These are phyloP conservation scores for Sycophaga agraensis DNA, from an alignment of 1,140 invertebrate species.

Conservation along the genomic window DNA sequence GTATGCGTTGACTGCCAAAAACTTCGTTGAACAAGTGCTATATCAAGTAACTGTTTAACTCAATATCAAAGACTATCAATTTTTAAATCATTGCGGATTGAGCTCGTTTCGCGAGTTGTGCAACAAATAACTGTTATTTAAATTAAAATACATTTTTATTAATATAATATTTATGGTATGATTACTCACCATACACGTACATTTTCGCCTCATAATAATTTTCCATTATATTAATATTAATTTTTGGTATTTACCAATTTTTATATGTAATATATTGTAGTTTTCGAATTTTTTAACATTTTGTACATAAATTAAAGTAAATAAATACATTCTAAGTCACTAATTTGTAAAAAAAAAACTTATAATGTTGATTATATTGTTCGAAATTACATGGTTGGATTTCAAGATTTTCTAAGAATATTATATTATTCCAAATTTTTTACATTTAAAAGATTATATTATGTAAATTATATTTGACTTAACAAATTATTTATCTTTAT, in stretches of 20 bases:
- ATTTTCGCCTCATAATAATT: background rate
- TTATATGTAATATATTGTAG: conserved; percentile 22
- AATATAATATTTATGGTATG: conserved; percentile 13
- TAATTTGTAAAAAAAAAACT: conserved; percentile 8
- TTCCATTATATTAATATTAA: background rate
- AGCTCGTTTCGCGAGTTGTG: conserved; percentile 1
- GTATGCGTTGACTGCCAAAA: conserved; percentile 13
- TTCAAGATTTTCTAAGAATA: no score
- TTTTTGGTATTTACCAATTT: background rate
- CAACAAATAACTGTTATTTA: conserved; percentile 10
- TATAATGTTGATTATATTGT: no score
- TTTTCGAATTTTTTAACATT: conserved; percentile 16
- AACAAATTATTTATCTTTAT: no score
- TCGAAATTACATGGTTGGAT: no score
- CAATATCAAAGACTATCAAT: conserved; percentile 3
- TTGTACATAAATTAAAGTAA: conserved; percentile 19
- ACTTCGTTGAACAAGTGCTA: conserved; percentile 3
- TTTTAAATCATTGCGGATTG: conserved; percentile 7
- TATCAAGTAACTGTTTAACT: background rate
- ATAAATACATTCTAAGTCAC: background rate
- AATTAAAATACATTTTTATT: conserved; percentile 14
- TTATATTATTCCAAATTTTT: background rate
- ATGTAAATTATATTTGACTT: no score
- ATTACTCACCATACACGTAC: background rate
- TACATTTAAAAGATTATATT: background rate